Conservation (phyloP, 2,113 vertebrate species). For the Myiagra hebetior region DNA sequence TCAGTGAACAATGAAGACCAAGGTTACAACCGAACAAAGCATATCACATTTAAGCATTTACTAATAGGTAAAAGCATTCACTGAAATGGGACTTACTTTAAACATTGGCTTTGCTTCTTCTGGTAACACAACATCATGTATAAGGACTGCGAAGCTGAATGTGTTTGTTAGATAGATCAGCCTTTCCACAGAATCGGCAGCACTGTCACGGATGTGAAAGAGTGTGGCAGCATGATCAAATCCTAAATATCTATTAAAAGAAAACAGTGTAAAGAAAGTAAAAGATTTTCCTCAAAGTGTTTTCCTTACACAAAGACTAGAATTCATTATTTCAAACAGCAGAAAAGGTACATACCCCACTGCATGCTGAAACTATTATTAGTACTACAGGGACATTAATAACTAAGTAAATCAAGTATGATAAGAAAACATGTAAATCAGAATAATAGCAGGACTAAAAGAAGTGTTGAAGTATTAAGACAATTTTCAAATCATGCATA, state of each 20-base stretch:
- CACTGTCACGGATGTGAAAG: conserved; percentile 94
- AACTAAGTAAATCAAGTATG: not conserved
- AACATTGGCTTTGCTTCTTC: conserved; percentile 92
- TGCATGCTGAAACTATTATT: not conserved
- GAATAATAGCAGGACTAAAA: not conserved
- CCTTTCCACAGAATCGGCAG: conserved; percentile 89
- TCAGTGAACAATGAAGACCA: conserved; percentile 30
- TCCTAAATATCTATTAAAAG: conserved; percentile 82
- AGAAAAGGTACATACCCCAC: not conserved
- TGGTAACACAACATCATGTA: conserved; percentile 91
- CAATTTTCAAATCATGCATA: not conserved
- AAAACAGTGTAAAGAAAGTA: conserved; percentile 1
- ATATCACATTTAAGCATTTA: not conserved
- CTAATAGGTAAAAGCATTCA: not conserved
- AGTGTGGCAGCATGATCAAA: conserved; percentile 95
- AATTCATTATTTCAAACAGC: not conserved
- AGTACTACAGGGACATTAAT: not conserved
- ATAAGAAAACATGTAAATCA: not conserved
- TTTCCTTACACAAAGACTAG: not conserved
- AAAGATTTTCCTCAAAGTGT: not conserved
- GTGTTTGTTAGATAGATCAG: conserved; percentile 92
- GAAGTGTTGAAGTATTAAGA: not conserved
- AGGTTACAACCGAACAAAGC: not conserved
- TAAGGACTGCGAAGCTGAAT: conserved; percentile 88
- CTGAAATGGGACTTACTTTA: conserved; percentile 74